A percentile compares a stretch with the other conserved stretches of the same genome.
These are phyloP conservation scores for Ricordea florida DNA, from an alignment of 92 coral and sea anemone genomes.

Conservation along the genomic window DNA sequence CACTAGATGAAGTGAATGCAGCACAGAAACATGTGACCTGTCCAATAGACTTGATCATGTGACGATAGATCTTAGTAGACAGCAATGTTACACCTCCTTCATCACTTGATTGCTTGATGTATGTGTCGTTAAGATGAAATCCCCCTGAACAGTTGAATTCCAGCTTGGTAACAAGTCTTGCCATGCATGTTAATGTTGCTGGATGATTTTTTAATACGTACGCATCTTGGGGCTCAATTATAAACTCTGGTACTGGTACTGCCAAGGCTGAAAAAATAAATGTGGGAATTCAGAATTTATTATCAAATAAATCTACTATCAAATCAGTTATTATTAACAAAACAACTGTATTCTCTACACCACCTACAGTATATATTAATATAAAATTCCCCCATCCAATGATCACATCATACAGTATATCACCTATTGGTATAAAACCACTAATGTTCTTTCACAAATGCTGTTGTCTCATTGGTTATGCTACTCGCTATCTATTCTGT, in stretches of 20 bases:
- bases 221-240: background rate
- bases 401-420: too few species aligned
- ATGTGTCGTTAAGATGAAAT: background rate
- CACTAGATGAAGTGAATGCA: background rate
- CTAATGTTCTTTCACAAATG: too few species aligned
- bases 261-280: too few species aligned
- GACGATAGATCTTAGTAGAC: background rate
- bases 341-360: too few species aligned
- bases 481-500: too few species aligned
- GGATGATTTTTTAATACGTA: background rate
- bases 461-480: too few species aligned
- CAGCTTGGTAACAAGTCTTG: conserved; percentile 8
- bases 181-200: background rate
- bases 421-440: too few species aligned
- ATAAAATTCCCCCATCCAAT: too few species aligned
- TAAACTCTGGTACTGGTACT: conserved; percentile 7
- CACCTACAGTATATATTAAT: too few species aligned
- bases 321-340: too few species aligned
- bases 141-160: conserved; percentile 4
- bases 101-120: background rate
- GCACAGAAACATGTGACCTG: background rate
- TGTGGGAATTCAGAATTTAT: too few species aligned
- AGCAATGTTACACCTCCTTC: background rate
- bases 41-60: background rate
- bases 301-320: too few species aligned